phyloP scores from a whole-genome alignment of 2,888 invertebrate genomes.

The Clunio marinus region DNA sequence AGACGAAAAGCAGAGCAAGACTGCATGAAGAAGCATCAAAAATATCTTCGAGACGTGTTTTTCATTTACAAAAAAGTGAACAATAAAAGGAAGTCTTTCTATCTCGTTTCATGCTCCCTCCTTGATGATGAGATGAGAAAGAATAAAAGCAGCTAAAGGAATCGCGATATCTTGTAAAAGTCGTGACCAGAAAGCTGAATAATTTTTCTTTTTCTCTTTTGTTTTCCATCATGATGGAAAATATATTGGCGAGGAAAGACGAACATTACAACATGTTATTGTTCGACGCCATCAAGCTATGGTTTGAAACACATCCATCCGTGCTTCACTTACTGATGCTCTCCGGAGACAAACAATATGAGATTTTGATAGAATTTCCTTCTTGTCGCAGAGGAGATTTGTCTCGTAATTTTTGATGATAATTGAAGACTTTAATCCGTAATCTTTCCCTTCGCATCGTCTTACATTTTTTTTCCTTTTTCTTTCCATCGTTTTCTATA shows the following conservation, averaged over 20 bases:
- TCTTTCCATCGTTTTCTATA: neutral
- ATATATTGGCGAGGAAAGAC: too few relatives aligned
- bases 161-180: constrained; percentile 34
- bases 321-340: constrained; percentile 10
- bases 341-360: constrained; percentile 14
- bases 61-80: constrained; percentile 17
- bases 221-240: neutral
- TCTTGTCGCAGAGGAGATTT: constrained; percentile 3
- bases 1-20: neutral
- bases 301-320: neutral
- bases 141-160: constrained; percentile 13
- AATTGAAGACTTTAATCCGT: constrained; percentile 21
- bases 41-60: constrained; percentile 31
- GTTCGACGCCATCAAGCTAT: neutral
- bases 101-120: neutral
- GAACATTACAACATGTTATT: constrained; percentile 10
- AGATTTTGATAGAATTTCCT: constrained; percentile 12
- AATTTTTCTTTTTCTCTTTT: constrained; percentile 14
- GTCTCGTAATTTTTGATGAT: constrained; percentile 24
- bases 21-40: neutral
- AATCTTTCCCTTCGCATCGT: too few relatives aligned
- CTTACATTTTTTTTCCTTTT: too few relatives aligned
- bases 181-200: constrained; percentile 35
- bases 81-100: neutral
- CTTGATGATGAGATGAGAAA: constrained; percentile 1